phyloP scores from a whole-genome alignment of 2,113 vertebrate species.

The Rhinopomastus cyanomelas region DNA sequence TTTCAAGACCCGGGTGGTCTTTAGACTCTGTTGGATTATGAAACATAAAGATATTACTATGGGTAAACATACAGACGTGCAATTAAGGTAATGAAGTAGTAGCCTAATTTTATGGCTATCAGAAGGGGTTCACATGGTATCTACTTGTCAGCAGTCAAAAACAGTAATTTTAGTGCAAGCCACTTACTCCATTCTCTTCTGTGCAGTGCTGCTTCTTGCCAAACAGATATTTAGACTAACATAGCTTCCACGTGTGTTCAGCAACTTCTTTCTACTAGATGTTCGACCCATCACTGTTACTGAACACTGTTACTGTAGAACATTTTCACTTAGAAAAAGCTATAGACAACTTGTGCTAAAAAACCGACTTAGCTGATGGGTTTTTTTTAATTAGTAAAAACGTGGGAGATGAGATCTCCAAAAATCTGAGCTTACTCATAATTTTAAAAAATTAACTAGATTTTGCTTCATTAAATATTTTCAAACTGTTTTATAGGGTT shows the following conservation, averaged over 20 bases:
- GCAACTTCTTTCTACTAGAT: neutral
- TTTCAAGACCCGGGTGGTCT: constrained; percentile 41
- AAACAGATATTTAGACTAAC: neutral
- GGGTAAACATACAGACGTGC: neutral
- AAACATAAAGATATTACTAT: constrained; percentile 2
- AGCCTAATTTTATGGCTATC: constrained; percentile 21
- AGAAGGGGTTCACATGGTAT: constrained; percentile 30
- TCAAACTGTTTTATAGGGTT: constrained; percentile 84
- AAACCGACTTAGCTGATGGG: neutral
- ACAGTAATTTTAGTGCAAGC: constrained; percentile 25
- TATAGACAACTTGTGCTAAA: neutral
- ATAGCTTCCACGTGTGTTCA: constrained; percentile 26
- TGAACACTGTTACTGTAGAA: neutral
- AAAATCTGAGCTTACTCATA: too few species aligned
- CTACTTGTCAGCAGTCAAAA: constrained; percentile 54
- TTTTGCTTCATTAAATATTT: constrained; percentile 26
- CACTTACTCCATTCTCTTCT: neutral
- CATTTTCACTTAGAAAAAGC: neutral
- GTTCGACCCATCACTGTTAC: neutral
- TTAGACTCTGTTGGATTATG: constrained; percentile 1
- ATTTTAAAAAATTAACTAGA: neutral
- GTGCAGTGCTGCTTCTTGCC: constrained; percentile 23
- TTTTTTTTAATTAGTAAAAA: neutral
- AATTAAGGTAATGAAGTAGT: constrained; percentile 43
- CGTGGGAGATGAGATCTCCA: neutral